Evolutionary conservation across 2,113 vertebrate species (phyloP).

Genomic region (Chionodraco myersi): DNA sequence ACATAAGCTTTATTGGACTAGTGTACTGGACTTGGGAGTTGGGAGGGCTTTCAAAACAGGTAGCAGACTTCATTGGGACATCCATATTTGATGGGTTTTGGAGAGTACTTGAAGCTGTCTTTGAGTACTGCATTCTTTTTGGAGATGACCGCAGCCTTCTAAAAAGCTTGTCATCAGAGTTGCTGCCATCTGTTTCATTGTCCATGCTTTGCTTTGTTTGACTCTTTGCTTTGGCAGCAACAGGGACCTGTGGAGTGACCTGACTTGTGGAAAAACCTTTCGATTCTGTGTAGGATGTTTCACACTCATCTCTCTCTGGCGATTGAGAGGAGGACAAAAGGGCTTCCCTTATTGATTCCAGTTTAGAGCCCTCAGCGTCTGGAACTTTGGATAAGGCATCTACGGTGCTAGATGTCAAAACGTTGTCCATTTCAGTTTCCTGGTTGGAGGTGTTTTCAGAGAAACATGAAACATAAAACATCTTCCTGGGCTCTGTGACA

Average conservation of each 20-base stretch:
- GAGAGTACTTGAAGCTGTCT: constrained; percentile 7
- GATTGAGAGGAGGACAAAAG: constrained; percentile 11
- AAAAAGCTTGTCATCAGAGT: constrained; percentile 24
- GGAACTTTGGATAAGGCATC: constrained; percentile 55
- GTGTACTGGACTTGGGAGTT: constrained; percentile 80
- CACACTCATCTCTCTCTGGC: constrained; percentile 1
- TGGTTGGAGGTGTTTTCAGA: constrained; percentile 84
- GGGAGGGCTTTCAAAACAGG: constrained; percentile 28
- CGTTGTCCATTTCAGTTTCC: constrained; percentile 75
- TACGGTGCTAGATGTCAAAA: constrained; percentile 60
- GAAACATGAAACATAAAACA: constrained; percentile 82
- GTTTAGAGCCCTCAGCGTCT: constrained; percentile 12
- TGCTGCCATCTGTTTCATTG: constrained; percentile 22
- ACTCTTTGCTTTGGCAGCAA: constrained; percentile 27
- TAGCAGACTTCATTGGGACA: constrained; percentile 23
- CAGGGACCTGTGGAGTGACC: constrained; percentile 5
- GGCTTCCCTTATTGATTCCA: constrained; percentile 17
- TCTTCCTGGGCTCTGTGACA: constrained; percentile 87
- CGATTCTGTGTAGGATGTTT: constrained; percentile 6
- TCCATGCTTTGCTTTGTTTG: constrained; percentile 28
- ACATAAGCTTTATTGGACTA: constrained; percentile 98
- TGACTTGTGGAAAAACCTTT: constrained; percentile 20
- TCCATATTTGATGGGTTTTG: constrained; percentile 30
- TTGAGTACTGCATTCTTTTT: constrained; percentile 38
- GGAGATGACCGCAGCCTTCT: constrained; percentile 59